phyloP scores from a whole-genome alignment of 2,888 invertebrate genomes.

The Charanyca ferruginea region DNA sequence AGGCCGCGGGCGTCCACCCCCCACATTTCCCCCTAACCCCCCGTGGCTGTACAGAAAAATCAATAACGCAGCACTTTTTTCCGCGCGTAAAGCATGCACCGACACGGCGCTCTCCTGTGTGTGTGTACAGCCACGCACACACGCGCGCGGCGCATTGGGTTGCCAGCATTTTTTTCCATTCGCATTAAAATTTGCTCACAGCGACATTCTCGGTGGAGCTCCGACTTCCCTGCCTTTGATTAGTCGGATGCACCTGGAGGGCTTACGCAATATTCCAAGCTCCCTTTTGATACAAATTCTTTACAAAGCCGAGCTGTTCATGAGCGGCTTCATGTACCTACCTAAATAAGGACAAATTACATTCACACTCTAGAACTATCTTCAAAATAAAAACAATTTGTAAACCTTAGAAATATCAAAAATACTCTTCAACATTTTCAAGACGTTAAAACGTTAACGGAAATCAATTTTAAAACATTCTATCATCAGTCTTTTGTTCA shows the following conservation, averaged over 20 bases:
- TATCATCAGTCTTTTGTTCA: slow-evolving; percentile 79
- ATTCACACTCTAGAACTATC: slow-evolving; percentile 21
- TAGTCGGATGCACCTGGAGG: slow-evolving; percentile 81
- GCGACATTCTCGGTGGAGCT: slow-evolving; percentile 71
- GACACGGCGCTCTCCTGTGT: slow-evolving; percentile 79
- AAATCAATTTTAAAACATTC: slow-evolving; percentile 80
- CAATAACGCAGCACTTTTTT: slow-evolving; percentile 92
- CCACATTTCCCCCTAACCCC: slow-evolving; percentile 72
- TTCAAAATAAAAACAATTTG: slow-evolving; percentile 54
- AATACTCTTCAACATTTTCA: slow-evolving; percentile 57
- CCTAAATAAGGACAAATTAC: slow-evolving; percentile 14
- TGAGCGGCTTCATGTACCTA: not conserved
- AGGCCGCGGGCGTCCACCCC: slow-evolving; percentile 87
- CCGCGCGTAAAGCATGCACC: slow-evolving; percentile 91
- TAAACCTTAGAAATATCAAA: slow-evolving; percentile 55
- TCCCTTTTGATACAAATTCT: slow-evolving; percentile 49
- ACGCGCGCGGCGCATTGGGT: slow-evolving; percentile 76
- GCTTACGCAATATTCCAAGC: slow-evolving; percentile 71
- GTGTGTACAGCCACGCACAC: slow-evolving; percentile 78
- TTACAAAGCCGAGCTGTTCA: slow-evolving; percentile 6
- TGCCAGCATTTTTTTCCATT: slow-evolving; percentile 85
- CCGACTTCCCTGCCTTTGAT: slow-evolving; percentile 78
- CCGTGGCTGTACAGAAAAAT: slow-evolving; percentile 90
- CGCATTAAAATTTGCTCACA: slow-evolving; percentile 82
- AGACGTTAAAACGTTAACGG: slow-evolving; percentile 62